Base-by-base conservation (phyloP, 2,113 vertebrate genomes). In the Dicaeum eximium region DNA sequence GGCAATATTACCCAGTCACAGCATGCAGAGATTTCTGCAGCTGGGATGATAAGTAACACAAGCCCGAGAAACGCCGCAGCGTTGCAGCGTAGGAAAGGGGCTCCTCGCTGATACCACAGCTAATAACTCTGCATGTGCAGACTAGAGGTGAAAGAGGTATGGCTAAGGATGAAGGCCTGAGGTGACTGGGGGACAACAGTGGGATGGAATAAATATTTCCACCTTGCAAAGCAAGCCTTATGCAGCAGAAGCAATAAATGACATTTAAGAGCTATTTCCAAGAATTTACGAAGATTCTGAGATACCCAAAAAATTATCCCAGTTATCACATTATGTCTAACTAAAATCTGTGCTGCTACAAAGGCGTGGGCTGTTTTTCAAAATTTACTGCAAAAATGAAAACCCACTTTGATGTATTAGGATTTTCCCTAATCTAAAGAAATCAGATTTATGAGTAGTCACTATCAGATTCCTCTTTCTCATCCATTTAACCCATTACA, bases 281-380 rank as follows among this genome's bases (percentile, higher is more conserved):
- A 62, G 27, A 80, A 80, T 23, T 70, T 66, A 21, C 64, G 28
- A 78, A 71, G 37, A 60, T 79, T 86, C 27, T 58, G 35, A 73
- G 56, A 22, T 11, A 51, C 13, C 2, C 10, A 25, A 53, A 84
- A 27, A 58, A 42, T 62, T 2, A 67, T 25, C 6, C 5, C 6
- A 35, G 25, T 30, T 50, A 70, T 35, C 6, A 38, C 7, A 64
- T 13, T 44, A 25, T 22, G 2, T 58, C 28, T 67, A 33, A 65
- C 30, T 74, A 42, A 62, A 79, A 65, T 17, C 8, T 61, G 12
- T 48, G 6, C 18, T 77, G 3, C 37, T 77, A 58, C 15, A 18
- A 50, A n/a, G 9, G 4, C 0, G 1, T 9, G 10, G 25, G 18
- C 8, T 6, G 8, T 61, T 78, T 61, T 50, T 5, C n/a, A 70